Base-by-base conservation (phyloP, 1,140 invertebrate species). In the Teleopsis dalmanni region DNA sequence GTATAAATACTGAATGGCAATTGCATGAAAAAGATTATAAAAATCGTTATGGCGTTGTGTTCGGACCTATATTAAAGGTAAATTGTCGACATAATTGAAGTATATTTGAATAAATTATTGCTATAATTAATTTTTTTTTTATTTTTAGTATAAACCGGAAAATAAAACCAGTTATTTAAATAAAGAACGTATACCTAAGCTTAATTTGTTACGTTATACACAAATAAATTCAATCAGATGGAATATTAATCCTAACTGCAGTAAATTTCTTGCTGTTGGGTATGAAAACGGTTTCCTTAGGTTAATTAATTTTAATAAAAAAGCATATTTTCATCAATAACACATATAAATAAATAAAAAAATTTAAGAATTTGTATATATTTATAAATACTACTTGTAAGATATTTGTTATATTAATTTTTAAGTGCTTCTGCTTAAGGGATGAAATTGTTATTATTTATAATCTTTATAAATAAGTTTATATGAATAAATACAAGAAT, bases 271-370 rank as follows among this genome's bases (percentile, higher is more conserved):
- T 13, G 64, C 64, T 33, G 38, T 57, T 14, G 64, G 64, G 6
- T 57, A 60, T 21, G 64, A 67, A 31, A 59, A 67, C 35, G 64
- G 64, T n/a, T 44, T 67, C 23, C 23, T 67, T 26, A 59, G 64
- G 0, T 52, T 67, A 25, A 26, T 67, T 1, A 48, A 55, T 31
- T 61, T 59, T 23, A 22, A 56, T 22, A 18, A 21, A 16, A 36
- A 47, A 10, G 25, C 27, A 16, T 25, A 16, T 36, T 37, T 36
- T 25, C 70, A 65, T 16, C 72, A 70, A 4, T n/a, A n/a, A n/a
- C n/a, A n/a, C n/a, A n/a, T n/a, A n/a, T n/a, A n/a, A n/a, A n/a
- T n/a, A n/a, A n/a, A n/a, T n/a, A n/a, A n/a, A n/a, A n/a, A 3
- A 6, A 11, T 8, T 14, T 38, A 2, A 3, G 22, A 37, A 13